Conservation (phyloP, 2,888 invertebrate species). For the Chaitophorus viminalis region DNA sequence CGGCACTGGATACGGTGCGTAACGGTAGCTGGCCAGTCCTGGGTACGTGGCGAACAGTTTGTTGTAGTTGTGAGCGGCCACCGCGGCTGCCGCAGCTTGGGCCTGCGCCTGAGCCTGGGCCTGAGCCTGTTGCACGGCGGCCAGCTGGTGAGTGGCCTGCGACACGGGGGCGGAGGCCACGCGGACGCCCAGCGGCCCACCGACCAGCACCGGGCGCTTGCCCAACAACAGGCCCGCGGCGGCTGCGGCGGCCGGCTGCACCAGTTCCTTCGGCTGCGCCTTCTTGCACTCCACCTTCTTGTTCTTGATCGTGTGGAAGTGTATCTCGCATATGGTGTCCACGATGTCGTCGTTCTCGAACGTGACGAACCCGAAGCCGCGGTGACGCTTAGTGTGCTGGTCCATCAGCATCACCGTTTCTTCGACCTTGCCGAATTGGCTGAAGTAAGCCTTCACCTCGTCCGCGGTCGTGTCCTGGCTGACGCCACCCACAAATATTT, state of each 20-base stretch:
- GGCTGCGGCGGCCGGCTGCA: constrained; percentile 72
- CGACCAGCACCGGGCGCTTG: constrained; percentile 74
- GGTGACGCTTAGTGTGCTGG: constrained; percentile 89
- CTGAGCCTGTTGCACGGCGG: constrained; percentile 69
- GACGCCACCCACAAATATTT: constrained; percentile 92
- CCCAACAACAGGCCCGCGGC: constrained; percentile 70
- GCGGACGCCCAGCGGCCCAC: constrained; percentile 76
- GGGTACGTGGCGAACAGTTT: constrained; percentile 76
- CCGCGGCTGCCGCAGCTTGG: constrained; percentile 72
- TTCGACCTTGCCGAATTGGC: constrained; percentile 86
- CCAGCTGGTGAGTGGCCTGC: constrained; percentile 69
- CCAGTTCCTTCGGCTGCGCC: constrained; percentile 90
- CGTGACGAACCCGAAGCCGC: constrained; percentile 91
- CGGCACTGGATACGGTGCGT: constrained; percentile 74
- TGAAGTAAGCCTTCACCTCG: constrained; percentile 89
- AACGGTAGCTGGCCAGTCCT: constrained; percentile 72
- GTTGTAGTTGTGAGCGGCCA: constrained; percentile 74
- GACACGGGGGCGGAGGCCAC: constrained; percentile 68
- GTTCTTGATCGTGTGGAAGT: constrained; percentile 92
- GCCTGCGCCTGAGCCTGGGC: constrained; percentile 69
- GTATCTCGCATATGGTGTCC: constrained; percentile 91
- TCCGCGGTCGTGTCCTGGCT: constrained; percentile 92
- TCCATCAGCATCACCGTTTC: constrained; percentile 95
- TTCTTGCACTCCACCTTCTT: constrained; percentile 92
- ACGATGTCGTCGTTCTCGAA: constrained; percentile 92